Evolutionary conservation across 2,888 invertebrate genomes (phyloP).

Genomic region (Tipula vernalis): DNA sequence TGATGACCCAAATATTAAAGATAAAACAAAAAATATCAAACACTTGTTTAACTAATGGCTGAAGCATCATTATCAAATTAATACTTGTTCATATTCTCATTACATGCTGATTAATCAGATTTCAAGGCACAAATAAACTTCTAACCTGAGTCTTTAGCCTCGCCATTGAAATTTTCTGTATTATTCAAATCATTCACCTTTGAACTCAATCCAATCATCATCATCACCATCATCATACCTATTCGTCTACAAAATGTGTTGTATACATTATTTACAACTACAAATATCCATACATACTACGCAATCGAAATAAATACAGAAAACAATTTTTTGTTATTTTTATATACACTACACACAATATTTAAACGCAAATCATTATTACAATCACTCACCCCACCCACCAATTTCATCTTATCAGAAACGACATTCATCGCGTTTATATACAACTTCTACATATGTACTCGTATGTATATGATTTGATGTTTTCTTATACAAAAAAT

Average conservation of each 20-base stretch:
- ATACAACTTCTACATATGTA: background rate
- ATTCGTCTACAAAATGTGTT: background rate
- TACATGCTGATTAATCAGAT: background rate
- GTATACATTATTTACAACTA: background rate
- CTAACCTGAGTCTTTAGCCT: background rate
- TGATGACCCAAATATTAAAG: background rate
- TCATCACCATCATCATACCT: background rate
- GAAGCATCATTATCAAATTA: background rate
- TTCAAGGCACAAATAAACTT: background rate
- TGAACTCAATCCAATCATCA: background rate
- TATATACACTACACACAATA: background rate
- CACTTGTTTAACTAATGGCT: background rate
- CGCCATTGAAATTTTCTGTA: background rate
- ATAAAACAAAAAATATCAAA: background rate
- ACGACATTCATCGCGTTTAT: background rate
- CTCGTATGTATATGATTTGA: background rate
- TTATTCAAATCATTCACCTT: background rate
- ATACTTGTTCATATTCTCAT: background rate
- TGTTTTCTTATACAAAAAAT: background rate
- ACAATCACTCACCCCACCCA: background rate
- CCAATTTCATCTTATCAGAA: background rate
- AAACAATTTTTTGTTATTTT: background rate
- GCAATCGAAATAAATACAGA: background rate
- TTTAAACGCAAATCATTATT: background rate
- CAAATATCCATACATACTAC: background rate